phyloP scores from a whole-genome alignment of 2,888 invertebrate species.

The Caradrina kadenii region DNA sequence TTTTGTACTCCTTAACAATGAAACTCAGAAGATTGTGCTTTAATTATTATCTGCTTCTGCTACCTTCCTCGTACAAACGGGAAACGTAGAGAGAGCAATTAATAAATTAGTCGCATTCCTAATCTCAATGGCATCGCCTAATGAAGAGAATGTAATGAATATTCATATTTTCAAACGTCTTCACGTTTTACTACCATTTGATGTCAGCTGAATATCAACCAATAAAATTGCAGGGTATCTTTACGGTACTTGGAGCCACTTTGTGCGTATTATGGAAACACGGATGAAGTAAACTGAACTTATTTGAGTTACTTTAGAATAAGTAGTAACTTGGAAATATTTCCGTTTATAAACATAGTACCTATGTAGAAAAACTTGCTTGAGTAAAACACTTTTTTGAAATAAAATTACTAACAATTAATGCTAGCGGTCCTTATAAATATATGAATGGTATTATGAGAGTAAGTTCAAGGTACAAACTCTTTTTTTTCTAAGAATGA shows the following conservation, averaged over 20 bases:
- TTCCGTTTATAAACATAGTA: background rate
- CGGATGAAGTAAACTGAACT: slow-evolving; percentile 39
- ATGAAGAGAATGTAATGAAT: slow-evolving; percentile 52
- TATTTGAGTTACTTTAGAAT: slow-evolving; percentile 36
- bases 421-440: background rate
- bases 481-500: no score
- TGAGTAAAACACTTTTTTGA: background rate
- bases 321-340: slow-evolving; percentile 12
- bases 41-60: background rate
- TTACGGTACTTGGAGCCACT: slow-evolving; percentile 11
- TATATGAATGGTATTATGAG: no score
- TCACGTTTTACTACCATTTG: slow-evolving; percentile 54
- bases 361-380: background rate
- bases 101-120: slow-evolving; percentile 43
- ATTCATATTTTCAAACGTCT: slow-evolving; percentile 55
- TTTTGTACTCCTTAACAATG: background rate
- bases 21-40: background rate
- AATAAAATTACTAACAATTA: slow-evolving; percentile 1
- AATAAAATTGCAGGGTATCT: slow-evolving; percentile 50
- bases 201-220: slow-evolving; percentile 39
- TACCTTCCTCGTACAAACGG: slow-evolving; percentile 3
- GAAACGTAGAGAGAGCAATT: slow-evolving; percentile 19
- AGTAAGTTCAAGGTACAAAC: no score
- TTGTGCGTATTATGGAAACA: slow-evolving; percentile 31
- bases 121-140: slow-evolving; percentile 29